Evolutionary conservation across 2,888 invertebrate species (phyloP), one percentile per base, ranked within the genome.

Genomic region (Hipparchia semele): DNA sequence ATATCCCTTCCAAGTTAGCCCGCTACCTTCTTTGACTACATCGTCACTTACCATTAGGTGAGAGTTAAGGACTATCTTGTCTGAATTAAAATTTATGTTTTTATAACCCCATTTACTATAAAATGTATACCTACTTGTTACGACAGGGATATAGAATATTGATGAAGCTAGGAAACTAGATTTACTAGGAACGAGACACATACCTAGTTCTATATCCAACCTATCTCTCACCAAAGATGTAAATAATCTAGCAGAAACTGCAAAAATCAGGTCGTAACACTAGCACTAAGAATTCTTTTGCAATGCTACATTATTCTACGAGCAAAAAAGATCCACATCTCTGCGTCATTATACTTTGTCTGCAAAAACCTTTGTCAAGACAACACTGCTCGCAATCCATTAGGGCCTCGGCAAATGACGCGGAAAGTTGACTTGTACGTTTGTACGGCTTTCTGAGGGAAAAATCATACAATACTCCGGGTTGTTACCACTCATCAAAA

Each of bases 341-440:
- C 79, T 77, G 78, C 78, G 75, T 80, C 79, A 79, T 80, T 81
- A 79, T 81, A 80, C 79, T 79, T 78, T 79, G 81, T 80, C 77
- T 80, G 77, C 79, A 79, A 80, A 88, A 89, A 90, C 87, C 87
- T 85, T 86, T 85, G 86, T 86, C 83, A 88, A 88, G 89, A 90
- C 88, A 90, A 82, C 82, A 82, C 84, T 81, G 84, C 84, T 87
- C 86, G 87, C 88, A 91, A 91, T 93, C 92, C 92, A 93, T 92
- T 92, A 92, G 86, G 86, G 84, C 80, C 81, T 81, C 81, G 83
- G 85, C 86, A 91, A 93, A 93, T 92, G 92, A 91, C 83, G 89
- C 87, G 88, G 87, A 89, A 92, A 92, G 88, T 90, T 87, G 87
- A 89, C 88, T 90, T 82, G 82, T 83, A 80, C 81, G 83, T 82